Evolutionary conservation across 2,797 vertebrate species (phyloP).

Genomic region (Hylomyscus alleni): DNA sequence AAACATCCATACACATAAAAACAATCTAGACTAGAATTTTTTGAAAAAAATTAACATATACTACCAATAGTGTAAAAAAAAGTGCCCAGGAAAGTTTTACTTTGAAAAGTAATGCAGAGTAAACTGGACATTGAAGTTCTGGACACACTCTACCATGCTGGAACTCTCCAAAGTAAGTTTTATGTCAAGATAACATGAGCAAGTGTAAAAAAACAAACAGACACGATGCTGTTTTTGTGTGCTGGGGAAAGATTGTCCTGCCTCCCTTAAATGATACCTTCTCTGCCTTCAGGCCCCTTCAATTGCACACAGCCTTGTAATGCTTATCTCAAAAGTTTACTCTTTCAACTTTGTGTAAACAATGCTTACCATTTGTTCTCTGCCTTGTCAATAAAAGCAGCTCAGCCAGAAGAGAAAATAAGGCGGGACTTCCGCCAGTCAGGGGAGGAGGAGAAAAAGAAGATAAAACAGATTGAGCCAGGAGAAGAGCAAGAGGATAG

Average conservation of each 20-base stretch:
- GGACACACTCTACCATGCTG: conserved; percentile 3
- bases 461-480: not conserved
- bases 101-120: conserved; percentile 57
- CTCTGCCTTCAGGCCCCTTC: not conserved
- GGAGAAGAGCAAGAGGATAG: not conserved
- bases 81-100: conserved; percentile 6
- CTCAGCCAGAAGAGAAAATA: not conserved
- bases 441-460: not conserved
- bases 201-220: not conserved
- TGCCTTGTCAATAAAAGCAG: not conserved
- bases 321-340: not conserved
- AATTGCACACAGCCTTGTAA: not conserved
- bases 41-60: not conserved
- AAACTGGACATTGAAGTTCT: not conserved
- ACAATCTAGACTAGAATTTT: not conserved
- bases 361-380: not conserved
- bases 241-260: not conserved
- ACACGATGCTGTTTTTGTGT: not conserved
- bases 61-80: conserved; percentile 27
- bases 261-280: not conserved
- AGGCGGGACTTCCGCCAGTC: not conserved
- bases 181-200: not conserved
- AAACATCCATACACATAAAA: not conserved
- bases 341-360: not conserved
- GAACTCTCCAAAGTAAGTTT: not conserved